Percentiles rank a stretch among this genome's conserved stretches.
Conservation (phyloP, 1,140 invertebrate genomes). For the Drosophila funebris region DNA sequence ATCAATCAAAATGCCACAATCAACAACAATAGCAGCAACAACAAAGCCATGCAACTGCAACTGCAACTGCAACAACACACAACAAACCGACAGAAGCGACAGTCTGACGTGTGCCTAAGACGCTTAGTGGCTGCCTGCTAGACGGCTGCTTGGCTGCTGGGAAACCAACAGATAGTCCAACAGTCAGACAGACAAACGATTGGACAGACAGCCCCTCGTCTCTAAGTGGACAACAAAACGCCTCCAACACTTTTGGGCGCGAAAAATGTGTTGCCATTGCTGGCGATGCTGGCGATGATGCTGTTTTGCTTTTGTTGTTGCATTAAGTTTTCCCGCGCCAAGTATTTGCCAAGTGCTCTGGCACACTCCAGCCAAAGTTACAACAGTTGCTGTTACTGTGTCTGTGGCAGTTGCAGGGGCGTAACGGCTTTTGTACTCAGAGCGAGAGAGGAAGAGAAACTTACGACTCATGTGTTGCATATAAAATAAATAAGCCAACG, state of each 20-base stretch:
- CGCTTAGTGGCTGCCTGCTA: slow-evolving; percentile 70
- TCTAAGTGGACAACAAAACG: slow-evolving; percentile 81
- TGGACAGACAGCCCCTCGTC: slow-evolving; percentile 54
- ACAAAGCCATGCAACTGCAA: slow-evolving; percentile 41
- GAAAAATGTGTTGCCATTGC: slow-evolving; percentile 77
- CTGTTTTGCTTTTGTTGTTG: slow-evolving; percentile 18
- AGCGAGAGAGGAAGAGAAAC: not conserved
- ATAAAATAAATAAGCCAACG: slow-evolving; percentile 77
- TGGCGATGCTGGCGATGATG: slow-evolving; percentile 43
- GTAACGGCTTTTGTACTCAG: slow-evolving; percentile 39
- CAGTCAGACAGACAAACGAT: slow-evolving; percentile 8
- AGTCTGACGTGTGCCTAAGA: slow-evolving; percentile 78
- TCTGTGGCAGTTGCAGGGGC: slow-evolving; percentile 46
- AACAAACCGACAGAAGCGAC: slow-evolving; percentile 71
- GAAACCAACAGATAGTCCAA: slow-evolving; percentile 18
- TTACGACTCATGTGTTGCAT: slow-evolving; percentile 57
- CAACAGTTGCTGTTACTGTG: slow-evolving; percentile 28
- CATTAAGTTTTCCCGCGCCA: slow-evolving; percentile 47
- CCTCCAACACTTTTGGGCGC: slow-evolving; percentile 80
- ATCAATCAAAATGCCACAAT: slow-evolving; percentile 82
- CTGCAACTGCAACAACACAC: slow-evolving; percentile 41
- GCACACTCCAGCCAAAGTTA: not conserved
- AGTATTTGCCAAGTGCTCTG: slow-evolving; percentile 56
- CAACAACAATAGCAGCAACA: slow-evolving; percentile 60
- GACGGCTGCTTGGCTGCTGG: slow-evolving; percentile 12